Evolutionary conservation across 2,888 invertebrate species (phyloP), one percentile per base, ranked within the genome.

Genomic region (Aromia moschata): DNA sequence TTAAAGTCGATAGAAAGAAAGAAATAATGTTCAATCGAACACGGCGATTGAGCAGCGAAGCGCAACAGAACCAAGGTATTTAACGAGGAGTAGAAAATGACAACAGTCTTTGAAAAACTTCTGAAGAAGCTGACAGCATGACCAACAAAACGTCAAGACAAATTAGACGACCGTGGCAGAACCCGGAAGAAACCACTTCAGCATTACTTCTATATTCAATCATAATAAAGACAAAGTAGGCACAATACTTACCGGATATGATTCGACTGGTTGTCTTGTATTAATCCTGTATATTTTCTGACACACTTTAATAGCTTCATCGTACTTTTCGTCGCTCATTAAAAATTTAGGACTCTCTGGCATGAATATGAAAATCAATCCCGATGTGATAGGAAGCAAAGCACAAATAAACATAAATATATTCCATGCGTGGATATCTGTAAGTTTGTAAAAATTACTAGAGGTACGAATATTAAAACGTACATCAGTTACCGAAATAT

Each of bases 341-440:
- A 91, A 81, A 77, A 89, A 92, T 78, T 91, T 91, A 2, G 92
- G 92, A 74, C 90, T 92, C 77, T 93, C 92, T 0, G 91, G 90
- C 58, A 89, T 81, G 59, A 84, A 83, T 58, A 86, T 79, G 49
- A 87, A 80, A 0, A 84, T 81, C 31, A 87, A 62, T 0, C 88
- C 88, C 2, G 90, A 86, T 0, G 89, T 65, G 0, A 93, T 74
- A 15, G 89, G 88, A 4, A 92, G 89, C 57, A 91, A 57, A 0
- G 87, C 81, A 77, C 84, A 82, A 0, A 86, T 76, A 49, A 86
- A 75, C 16, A 89, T 79, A 72, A 86, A 89, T 38, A 87, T 68
- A 70, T 87, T 86, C 87, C 87, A 87, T 0, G 86, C 82, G 64
- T 85, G 85, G 15, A 87, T 77, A 25, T 83, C 87, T 54, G 17